Base-by-base conservation (phyloP, 2,797 vertebrate species). In the Brachyalestes nurse region DNA sequence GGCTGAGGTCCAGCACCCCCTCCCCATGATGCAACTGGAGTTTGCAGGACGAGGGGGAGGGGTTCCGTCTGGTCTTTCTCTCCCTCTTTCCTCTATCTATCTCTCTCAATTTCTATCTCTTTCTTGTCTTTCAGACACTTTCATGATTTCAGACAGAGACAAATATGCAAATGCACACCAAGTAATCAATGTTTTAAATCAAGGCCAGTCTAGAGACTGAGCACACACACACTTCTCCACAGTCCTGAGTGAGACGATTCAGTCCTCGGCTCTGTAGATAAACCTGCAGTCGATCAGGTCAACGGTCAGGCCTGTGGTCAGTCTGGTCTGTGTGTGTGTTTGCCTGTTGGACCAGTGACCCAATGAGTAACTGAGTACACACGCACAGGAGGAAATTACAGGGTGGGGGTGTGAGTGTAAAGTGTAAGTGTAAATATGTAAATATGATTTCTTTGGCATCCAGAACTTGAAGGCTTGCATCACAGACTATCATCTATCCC, bases 21-120 rank as follows among this genome's bases (percentile, higher is more conserved):
- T 92, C 91, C 92, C 92, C 88, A 89, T 94, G 93, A 95, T 91
- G 93, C 92, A 92, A 94, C 89, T 87, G 75, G 84, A 92, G 88
- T 89, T 88, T 82, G 57, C 67, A 79, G 80, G 84, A 87, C 74
- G 83, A 47, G 87, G 72, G 78, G 75, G 79, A 72, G 69, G 83
- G 75, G 72, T 49, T 77, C 51, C 2, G 25, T 79, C 77, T 73
- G 65, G 72, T 34, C 17, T 28, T 0, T 66, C 21, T 70, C 45
- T 14, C 67, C 14, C 38, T 47, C 23, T 73, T 19, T 34, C 64
- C 13, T 16, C 71, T 77, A 19, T 49, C 47, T 55, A 7, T 55
- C 12, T 42, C 70, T 51, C 70, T 70, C 25, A 60, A 21, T 21
- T 5, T 58, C 55, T 58, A 2, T 8, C 55, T 21, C 55, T 21